Percentiles rank a stretch among this genome's conserved stretches.
Evolutionary conservation across 2,113 vertebrate genomes (phyloP).

Genomic region (Syngnathus typhle): DNA sequence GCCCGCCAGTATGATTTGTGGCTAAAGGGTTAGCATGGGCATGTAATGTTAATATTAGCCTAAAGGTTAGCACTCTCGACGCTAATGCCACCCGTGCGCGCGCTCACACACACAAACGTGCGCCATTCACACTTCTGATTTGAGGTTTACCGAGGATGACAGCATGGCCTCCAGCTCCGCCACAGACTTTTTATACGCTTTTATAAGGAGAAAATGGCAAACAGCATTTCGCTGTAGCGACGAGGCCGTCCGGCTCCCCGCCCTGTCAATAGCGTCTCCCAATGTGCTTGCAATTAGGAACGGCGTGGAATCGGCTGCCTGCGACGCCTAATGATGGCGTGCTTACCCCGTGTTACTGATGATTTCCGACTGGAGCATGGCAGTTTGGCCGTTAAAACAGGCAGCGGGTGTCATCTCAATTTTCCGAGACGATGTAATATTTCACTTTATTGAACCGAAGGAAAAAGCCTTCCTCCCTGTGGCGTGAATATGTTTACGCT

Average conservation of each 20-base stretch:
- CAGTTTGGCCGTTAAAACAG: constrained; percentile 32
- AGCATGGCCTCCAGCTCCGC: constrained; percentile 63
- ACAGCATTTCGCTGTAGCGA: constrained; percentile 51
- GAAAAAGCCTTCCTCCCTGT: constrained; percentile 16
- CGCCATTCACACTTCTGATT: constrained; percentile 66
- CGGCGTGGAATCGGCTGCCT: constrained; percentile 55
- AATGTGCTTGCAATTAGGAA: constrained; percentile 66
- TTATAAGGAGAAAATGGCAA: constrained; percentile 66
- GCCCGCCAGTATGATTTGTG: constrained; percentile 65
- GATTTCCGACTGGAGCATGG: constrained; percentile 38
- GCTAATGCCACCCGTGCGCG: constrained; percentile 47
- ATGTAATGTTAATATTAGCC: constrained; percentile 72
- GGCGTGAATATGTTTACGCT: constrained; percentile 27
- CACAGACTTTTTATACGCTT: constrained; percentile 66
- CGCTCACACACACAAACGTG: constrained; percentile 22
- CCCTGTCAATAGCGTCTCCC: constrained; percentile 60
- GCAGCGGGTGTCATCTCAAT: constrained; percentile 33
- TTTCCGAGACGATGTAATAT: constrained; percentile 27
- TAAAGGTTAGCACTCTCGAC: constrained; percentile 53
- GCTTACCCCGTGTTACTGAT: constrained; percentile 47
- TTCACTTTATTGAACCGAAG: constrained; percentile 26
- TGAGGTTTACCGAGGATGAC: constrained; percentile 66
- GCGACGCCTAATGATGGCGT: constrained; percentile 61
- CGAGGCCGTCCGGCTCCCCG: constrained; percentile 48
- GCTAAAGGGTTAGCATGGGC: constrained; percentile 63